Base-by-base conservation (phyloP, 35 echinoderm and acorn worm genomes). In the Ophioderma brevispina region DNA sequence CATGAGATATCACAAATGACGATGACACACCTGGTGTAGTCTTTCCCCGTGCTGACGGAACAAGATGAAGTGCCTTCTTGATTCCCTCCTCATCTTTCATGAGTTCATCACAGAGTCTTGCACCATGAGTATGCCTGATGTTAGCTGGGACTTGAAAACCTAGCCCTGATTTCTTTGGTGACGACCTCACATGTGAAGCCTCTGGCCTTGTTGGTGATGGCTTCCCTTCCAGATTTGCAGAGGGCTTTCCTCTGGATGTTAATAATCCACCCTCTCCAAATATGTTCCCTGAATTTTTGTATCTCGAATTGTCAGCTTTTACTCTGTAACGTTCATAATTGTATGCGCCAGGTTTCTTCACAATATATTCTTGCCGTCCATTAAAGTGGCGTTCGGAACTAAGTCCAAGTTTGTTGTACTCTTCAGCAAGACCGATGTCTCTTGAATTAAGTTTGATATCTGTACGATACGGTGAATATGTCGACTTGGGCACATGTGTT, bases 371-470 rank as follows among this genome's bases (percentile, higher is more conserved):
- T 25, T 8, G 23, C 4, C n/a, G 59, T 30, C 59, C 59, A 70
- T 70, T 70, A n/a, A 90, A 84, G 52, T 99, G 91, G 35, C 76
- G 56, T n/a, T 77, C 89, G 0, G 63, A 34, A 59, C 90, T 94
- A 15, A 93, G 80, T 18, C 93, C 93, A 18, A 99, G 80, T 13
- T 70, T 84, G 82, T 95, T 99, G 88, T 90, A 99, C 39, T 94
- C 85, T 35, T 99, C 97, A 21, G 87, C 81, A 25, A 94, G 80
- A 13, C 93, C 87, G 36, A 95, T 95, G 55, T 99, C 94, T 33
- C 84, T 87, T 33, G 97, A 84, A 38, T 94, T 80, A 28, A 89
- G 87, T 31, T 98, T 98, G 55, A 98, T 75, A 30, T 98, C 92
- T 56, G 91, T 85, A 31, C 81, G 63, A 75, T 93, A 95, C 21